Conservation (phyloP, 2,888 invertebrate species). For the Encarsia formosa region DNA sequence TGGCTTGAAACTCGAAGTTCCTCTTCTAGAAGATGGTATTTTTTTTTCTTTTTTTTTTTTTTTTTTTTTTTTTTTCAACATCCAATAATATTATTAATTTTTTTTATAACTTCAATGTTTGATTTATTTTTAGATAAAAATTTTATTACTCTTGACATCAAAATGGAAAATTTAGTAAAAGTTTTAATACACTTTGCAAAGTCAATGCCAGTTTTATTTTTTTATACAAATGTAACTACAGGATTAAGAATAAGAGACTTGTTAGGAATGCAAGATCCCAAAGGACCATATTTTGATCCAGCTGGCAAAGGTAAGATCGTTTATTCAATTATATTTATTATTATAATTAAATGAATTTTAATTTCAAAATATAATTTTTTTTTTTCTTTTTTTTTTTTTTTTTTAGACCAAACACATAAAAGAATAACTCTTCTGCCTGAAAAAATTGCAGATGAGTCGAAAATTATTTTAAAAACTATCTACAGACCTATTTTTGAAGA, state of each 20-base stretch:
- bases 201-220: slow-evolving; percentile 72
- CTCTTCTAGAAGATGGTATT: slow-evolving; percentile 49
- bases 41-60: slow-evolving; percentile 7
- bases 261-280: slow-evolving; percentile 65
- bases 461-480: slow-evolving; percentile 61
- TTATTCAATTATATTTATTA: background rate
- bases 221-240: slow-evolving; percentile 68
- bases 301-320: slow-evolving; percentile 51
- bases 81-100: background rate
- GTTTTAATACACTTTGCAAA: slow-evolving; percentile 75
- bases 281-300: slow-evolving; percentile 55
- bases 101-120: background rate
- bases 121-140: slow-evolving; percentile 13
- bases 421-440: slow-evolving; percentile 76
- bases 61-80: background rate
- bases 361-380: background rate
- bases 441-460: slow-evolving; percentile 63
- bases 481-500: slow-evolving; percentile 61
- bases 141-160: slow-evolving; percentile 59
- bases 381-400: slow-evolving; percentile 6
- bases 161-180: slow-evolving; percentile 67
- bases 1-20: slow-evolving; percentile 52
- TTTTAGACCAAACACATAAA: slow-evolving; percentile 62
- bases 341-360: background rate
- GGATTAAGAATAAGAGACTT: slow-evolving; percentile 66